phyloP scores from a whole-genome alignment of 2,113 vertebrate genomes.

The Neopipo cinnamomea region DNA sequence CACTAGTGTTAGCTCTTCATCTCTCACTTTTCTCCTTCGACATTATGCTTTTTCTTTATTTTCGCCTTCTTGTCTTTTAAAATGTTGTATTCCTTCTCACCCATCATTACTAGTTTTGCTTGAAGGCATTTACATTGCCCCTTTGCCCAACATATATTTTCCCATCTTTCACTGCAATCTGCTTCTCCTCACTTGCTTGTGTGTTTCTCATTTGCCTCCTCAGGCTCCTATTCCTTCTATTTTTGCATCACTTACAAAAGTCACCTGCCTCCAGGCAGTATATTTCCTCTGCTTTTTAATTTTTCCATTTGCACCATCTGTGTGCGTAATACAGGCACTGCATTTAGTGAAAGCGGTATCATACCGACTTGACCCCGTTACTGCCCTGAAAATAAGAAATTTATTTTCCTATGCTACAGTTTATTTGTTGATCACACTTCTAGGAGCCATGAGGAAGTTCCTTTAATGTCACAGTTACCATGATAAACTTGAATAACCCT shows the following conservation, averaged over 20 bases:
- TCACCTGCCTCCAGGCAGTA: conserved; percentile 37
- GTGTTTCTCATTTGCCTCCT: background rate
- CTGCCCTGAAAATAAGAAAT: conserved; percentile 10
- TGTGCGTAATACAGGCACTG: background rate
- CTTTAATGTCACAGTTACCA: background rate
- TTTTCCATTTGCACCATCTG: conserved; percentile 38
- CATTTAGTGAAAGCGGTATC: background rate
- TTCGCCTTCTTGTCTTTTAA: background rate
- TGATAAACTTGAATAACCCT: background rate
- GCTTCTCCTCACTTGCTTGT: background rate
- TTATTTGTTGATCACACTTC: conserved; percentile 31
- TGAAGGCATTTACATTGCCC: background rate
- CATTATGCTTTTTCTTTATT: background rate
- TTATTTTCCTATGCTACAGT: background rate
- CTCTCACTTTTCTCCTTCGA: background rate
- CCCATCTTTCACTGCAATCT: background rate
- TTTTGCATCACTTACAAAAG: background rate
- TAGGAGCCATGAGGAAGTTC: background rate
- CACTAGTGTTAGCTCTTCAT: background rate
- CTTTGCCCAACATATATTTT: background rate
- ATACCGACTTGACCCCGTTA: background rate
- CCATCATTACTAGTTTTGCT: background rate
- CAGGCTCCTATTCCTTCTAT: background rate
- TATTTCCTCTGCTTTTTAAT: background rate
- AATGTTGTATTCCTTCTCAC: background rate